Conservation (phyloP, 2,113 vertebrate genomes). For the Eulemur macaco region DNA sequence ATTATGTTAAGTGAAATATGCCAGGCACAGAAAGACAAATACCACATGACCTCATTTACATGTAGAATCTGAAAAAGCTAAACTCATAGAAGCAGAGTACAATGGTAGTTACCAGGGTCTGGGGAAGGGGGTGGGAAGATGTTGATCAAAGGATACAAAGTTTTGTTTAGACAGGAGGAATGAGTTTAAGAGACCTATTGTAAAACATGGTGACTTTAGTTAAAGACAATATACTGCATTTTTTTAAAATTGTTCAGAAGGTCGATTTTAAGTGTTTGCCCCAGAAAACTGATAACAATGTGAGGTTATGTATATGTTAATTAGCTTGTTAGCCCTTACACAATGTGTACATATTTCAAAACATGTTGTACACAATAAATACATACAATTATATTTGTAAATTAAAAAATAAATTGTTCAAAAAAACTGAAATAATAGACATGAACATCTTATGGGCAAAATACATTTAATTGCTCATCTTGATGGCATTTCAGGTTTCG, state of each 20-base stretch:
- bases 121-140: not conserved
- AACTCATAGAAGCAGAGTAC: not conserved
- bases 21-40: not conserved
- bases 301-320: not conserved
- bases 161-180: not conserved
- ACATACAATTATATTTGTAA: not conserved
- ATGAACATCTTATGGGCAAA: not conserved
- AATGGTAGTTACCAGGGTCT: not conserved
- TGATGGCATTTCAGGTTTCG: not conserved
- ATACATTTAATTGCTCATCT: not conserved
- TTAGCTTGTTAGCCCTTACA: not conserved
- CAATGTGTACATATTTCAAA: not conserved
- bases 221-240: not conserved
- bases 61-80: not conserved
- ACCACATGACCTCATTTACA: not conserved
- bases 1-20: not conserved
- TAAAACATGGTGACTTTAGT: not conserved
- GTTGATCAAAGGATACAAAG: no score
- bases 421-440: not conserved
- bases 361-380: not conserved
- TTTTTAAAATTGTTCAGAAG: not conserved
- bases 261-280: not conserved
- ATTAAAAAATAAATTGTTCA: not conserved
- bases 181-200: not conserved
- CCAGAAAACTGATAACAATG: not conserved